Conservation (phyloP, 2,797 vertebrate genomes). For the Mus spretus region DNA sequence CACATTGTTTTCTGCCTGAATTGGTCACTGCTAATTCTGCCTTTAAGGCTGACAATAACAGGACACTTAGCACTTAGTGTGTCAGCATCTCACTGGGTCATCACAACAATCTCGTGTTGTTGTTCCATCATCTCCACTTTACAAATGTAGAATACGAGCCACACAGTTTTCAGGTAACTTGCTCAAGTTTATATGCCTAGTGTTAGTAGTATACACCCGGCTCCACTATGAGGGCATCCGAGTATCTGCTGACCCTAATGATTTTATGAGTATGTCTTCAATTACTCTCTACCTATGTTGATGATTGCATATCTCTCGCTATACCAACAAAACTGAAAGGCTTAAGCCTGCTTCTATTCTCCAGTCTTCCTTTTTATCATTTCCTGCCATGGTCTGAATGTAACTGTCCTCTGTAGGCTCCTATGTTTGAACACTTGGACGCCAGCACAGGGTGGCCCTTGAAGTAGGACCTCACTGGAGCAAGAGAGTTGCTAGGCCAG, state of each 20-base stretch:
- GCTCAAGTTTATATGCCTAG: neutral
- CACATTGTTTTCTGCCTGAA: neutral
- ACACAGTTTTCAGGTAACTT: neutral
- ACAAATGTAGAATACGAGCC: neutral
- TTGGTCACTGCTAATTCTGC: neutral
- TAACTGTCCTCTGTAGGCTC: neutral
- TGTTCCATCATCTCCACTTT: neutral
- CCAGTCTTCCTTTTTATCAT: constrained; percentile 18
- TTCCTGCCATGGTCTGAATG: neutral
- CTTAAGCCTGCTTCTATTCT: neutral
- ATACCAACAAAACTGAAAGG: neutral
- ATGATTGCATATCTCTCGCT: neutral
- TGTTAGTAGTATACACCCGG: neutral
- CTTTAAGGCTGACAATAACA: neutral
- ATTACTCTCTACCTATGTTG: neutral
- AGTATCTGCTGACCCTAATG: neutral
- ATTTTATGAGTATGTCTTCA: neutral
- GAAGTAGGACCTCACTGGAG: neutral
- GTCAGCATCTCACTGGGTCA: neutral
- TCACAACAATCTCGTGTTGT: neutral
- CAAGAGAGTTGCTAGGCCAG: neutral
- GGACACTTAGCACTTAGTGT: neutral
- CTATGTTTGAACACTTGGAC: neutral
- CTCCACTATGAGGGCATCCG: neutral
- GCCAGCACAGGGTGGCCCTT: neutral